These are phyloP conservation scores for Pollenia amentaria DNA, from an alignment of 2,888 invertebrate genomes.

Conservation along the genomic window DNA sequence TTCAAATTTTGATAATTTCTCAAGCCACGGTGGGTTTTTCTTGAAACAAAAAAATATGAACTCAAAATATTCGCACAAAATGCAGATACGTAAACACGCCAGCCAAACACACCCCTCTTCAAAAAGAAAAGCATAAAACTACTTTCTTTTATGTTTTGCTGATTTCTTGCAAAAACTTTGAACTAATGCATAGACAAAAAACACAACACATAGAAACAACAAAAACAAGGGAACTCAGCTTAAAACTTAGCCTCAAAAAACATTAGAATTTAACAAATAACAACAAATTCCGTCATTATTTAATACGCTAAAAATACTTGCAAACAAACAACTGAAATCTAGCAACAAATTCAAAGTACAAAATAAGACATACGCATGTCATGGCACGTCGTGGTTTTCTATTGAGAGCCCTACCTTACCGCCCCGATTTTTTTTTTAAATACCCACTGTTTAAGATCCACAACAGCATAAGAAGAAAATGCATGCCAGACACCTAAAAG, in stretches of 20 bases:
- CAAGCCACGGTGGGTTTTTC: constrained; percentile 12
- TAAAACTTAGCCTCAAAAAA: background rate
- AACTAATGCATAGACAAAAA: constrained; percentile 3
- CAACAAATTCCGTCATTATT: background rate
- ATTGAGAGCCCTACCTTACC: background rate
- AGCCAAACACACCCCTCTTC: constrained; percentile 51
- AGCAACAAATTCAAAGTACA: background rate
- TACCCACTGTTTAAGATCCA: background rate
- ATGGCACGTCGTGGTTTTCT: constrained; percentile 57
- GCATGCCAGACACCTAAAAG: constrained; percentile 50
- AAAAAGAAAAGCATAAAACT: constrained; percentile 8
- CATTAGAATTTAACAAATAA: constrained; percentile 20
- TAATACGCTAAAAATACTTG: constrained; percentile 53
- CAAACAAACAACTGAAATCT: constrained; percentile 22
- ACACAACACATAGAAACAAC: constrained; percentile 16
- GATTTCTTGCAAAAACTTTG: constrained; percentile 11
- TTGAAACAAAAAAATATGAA: background rate
- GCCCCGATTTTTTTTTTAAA: background rate
- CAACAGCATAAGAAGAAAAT: constrained; percentile 28
- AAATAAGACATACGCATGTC: constrained; percentile 38
- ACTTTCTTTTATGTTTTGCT: constrained; percentile 12
- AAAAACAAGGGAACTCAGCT: constrained; percentile 36
- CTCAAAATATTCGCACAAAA: constrained; percentile 9
- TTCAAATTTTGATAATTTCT: constrained; percentile 18
- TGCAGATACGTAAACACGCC: background rate